These are phyloP conservation scores for Oreochromis aureus DNA, from an alignment of 2,113 vertebrate genomes.

Conservation along the genomic window DNA sequence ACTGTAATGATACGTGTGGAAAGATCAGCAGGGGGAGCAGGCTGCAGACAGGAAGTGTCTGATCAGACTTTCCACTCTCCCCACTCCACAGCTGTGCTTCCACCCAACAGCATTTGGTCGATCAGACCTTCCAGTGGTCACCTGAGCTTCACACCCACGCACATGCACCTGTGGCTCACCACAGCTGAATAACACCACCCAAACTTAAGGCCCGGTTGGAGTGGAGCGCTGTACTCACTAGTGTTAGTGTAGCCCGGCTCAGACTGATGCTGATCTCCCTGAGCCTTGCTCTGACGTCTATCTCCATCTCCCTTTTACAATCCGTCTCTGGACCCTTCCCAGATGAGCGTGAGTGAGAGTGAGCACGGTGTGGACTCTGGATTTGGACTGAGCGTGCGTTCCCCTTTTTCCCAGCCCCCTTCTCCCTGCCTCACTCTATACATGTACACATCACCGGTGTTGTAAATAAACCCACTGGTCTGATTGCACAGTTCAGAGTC, in stretches of 20 bases:
- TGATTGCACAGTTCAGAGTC: background rate
- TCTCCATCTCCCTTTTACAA: background rate
- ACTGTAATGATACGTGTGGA: accelerated
- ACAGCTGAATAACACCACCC: background rate
- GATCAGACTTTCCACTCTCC: background rate
- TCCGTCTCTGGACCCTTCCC: background rate
- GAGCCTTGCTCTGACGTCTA: background rate
- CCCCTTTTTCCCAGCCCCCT: background rate
- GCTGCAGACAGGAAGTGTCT: background rate
- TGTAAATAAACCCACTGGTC: background rate
- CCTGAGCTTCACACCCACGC: background rate
- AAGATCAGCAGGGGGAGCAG: background rate
- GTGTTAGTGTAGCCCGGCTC: background rate
- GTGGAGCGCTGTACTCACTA: background rate
- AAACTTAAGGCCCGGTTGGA: background rate
- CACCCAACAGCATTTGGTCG: background rate
- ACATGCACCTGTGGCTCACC: background rate
- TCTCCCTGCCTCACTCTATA: background rate
- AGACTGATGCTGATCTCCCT: background rate
- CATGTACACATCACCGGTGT: background rate
- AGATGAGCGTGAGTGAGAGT: background rate
- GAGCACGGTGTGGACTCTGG: background rate
- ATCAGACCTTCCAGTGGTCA: background rate
- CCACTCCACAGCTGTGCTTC: background rate
- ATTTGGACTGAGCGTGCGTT: background rate